These are phyloP conservation scores for Nyctereutes procyonoides DNA, from an alignment of 2,113 vertebrate genomes.

Conservation along the genomic window DNA sequence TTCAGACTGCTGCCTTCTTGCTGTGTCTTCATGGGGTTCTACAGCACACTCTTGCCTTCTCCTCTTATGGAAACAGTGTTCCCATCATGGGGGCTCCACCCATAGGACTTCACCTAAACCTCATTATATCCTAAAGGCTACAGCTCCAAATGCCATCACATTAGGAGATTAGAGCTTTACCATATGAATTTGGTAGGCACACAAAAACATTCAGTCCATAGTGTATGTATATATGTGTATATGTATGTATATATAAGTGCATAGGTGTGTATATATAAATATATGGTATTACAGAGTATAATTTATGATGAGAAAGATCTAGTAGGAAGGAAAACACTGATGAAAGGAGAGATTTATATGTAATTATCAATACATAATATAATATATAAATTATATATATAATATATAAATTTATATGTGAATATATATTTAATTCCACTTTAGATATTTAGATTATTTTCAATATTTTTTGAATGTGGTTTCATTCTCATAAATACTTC, in stretches of 20 bases:
- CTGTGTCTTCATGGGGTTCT: neutral
- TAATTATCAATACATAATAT: neutral
- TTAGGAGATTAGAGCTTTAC: neutral
- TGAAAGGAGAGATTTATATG: neutral
- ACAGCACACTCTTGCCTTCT: neutral
- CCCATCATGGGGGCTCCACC: neutral
- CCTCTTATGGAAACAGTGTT: neutral
- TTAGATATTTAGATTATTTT: neutral
- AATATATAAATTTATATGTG: neutral
- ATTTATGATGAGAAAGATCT: neutral
- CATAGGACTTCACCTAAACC: neutral
- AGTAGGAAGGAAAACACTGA: neutral
- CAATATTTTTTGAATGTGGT: neutral
- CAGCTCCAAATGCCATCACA: neutral
- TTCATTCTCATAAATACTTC: neutral
- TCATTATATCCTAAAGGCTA: neutral
- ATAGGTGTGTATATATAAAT: no score
- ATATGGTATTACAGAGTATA: neutral
- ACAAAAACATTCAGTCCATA: neutral
- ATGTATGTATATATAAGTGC: neutral
- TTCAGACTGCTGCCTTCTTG: neutral
- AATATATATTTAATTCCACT: neutral
- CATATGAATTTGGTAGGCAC: neutral
- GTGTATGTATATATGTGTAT: neutral
- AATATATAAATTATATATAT: no score